Conservation (phyloP, 2,888 invertebrate genomes). For the Caenorhabditis sulstoni region DNA sequence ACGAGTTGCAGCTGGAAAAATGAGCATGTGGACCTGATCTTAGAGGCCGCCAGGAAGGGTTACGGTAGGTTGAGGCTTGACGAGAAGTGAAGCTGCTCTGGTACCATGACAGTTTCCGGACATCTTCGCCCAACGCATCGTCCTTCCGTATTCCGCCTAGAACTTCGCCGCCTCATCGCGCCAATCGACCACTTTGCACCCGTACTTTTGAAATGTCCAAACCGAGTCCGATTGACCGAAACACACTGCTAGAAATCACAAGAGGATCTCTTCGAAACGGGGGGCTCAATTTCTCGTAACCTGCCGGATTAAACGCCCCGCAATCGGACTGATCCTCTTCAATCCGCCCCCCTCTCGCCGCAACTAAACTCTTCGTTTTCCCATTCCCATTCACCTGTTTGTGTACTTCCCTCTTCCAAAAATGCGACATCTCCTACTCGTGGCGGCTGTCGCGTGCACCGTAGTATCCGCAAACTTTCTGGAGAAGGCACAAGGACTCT, state of each 20-base stretch:
- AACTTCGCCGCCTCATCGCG: neutral
- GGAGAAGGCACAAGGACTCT: conserved; percentile 39
- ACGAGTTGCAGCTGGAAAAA: neutral
- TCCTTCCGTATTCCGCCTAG: too few species aligned
- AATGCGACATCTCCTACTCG: conserved; percentile 34
- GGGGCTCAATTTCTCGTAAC: conserved; percentile 23
- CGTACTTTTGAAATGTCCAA: conserved; percentile 11
- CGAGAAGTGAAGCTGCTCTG: too few species aligned
- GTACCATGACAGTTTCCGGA: too few species aligned
- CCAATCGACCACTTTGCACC: conserved; percentile 27
- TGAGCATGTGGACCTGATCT: conserved; percentile 7
- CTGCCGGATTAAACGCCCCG: conserved; percentile 42
- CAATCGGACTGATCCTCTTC: conserved; percentile 26
- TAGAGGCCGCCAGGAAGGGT: neutral
- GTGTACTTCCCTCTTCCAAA: conserved; percentile 18
- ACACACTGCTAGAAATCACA: conserved; percentile 28
- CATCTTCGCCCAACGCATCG: too few species aligned
- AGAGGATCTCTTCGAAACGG: conserved; percentile 8
- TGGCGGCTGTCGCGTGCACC: conserved; percentile 27
- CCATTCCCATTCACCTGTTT: conserved; percentile 26
- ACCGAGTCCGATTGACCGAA: conserved; percentile 30
- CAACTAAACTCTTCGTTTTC: conserved; percentile 17
- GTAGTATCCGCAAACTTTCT: conserved; percentile 26
- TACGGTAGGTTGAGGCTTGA: neutral
- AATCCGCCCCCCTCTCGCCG: conserved; percentile 10